Base-by-base conservation (phyloP, 2,888 invertebrate genomes). In the Erebia ligea region DNA sequence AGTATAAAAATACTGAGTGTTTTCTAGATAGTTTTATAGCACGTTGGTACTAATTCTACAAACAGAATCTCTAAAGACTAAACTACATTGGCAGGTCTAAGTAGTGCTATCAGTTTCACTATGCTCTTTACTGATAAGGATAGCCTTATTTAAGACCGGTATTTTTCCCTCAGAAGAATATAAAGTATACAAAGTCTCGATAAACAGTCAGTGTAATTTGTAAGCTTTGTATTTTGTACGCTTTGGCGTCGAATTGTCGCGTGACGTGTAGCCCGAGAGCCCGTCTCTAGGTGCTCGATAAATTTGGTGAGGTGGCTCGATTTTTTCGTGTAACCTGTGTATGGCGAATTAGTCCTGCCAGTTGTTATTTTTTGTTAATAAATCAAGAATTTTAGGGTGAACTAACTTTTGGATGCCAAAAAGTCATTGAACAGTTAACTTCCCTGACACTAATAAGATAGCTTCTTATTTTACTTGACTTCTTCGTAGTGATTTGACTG, bases 121-220 rank as follows among this genome's bases (percentile, higher is more conserved):
- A 34, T 34, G 34, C 34, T 34, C 6, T 6, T 34, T 34, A 34
- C 34, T 6, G 34, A 34, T 34, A 34, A 34, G 5, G 34, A 34
- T 34, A 34, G 34, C 34, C 5, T 34, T 34, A 34, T 6, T 34
- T 5, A 6, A 34, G 34, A 34, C 34, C 34, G 6, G 0, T 34
- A 1, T 34, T 34, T 34, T 0, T 6, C 34, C 5, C 34, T 34
- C 34, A 6, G 34, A 34, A 34, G 34, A 34, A 34, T 34, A 34
- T 34, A 34, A 34, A 34, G 0, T 34, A 34, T 34, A 34, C 6
- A 6, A 34, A 0, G 34, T 34, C 5, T 34, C 17, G 5, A 50
- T 45, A n/a, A 64, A 54, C 52, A 52, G 64, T 17, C 52, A 19
- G 64, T 64, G 64, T 64, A 64, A 64, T 34, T 54, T 64, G 64